A percentile compares a stretch with the other conserved stretches of the same genome.
phyloP scores from a whole-genome alignment of 1,140 invertebrate species.

The Doryteuthis pealeii region DNA sequence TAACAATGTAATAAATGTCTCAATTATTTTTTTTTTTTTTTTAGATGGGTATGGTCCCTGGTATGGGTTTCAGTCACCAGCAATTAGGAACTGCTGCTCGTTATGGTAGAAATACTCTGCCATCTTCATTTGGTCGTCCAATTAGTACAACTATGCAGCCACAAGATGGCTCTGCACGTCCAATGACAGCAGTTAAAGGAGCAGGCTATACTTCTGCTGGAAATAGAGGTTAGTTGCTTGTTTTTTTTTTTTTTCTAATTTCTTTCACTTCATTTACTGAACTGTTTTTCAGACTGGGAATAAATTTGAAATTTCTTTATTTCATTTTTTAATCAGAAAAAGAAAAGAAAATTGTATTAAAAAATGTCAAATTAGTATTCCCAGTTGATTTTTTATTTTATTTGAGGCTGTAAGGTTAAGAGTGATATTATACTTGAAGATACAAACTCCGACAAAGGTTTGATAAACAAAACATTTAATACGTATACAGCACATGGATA shows the following conservation, averaged over 20 bases:
- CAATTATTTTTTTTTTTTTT: constrained; percentile 3
- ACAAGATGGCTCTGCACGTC: constrained; percentile 65
- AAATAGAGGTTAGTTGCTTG: constrained; percentile 39
- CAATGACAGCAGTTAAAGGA: constrained; percentile 93
- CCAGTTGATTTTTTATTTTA: too few relatives aligned
- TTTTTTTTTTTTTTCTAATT: constrained; percentile 21
- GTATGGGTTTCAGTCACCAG: neutral
- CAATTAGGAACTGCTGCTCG: constrained; percentile 49
- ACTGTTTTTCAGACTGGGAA: too few relatives aligned
- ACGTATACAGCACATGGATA: too few relatives aligned
- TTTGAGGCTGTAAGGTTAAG: too few relatives aligned
- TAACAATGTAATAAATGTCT: neutral
- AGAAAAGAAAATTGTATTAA: too few relatives aligned
- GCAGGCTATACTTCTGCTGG: constrained; percentile 86
- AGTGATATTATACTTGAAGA: too few relatives aligned
- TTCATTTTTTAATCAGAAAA: too few relatives aligned
- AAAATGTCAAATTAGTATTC: too few relatives aligned
- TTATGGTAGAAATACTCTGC: constrained; percentile 53
- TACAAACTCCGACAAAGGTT: too few relatives aligned
- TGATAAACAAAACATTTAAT: too few relatives aligned
- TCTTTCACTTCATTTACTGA: too few relatives aligned
- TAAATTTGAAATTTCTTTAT: too few relatives aligned
- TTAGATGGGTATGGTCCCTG: constrained; percentile 5
- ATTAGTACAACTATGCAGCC: constrained; percentile 44
- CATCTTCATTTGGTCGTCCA: constrained; percentile 56